Evolutionary conservation across 2,797 vertebrate species (phyloP), one percentile per base, ranked within the genome.

Genomic region (Lindbergichthys nudifrons): DNA sequence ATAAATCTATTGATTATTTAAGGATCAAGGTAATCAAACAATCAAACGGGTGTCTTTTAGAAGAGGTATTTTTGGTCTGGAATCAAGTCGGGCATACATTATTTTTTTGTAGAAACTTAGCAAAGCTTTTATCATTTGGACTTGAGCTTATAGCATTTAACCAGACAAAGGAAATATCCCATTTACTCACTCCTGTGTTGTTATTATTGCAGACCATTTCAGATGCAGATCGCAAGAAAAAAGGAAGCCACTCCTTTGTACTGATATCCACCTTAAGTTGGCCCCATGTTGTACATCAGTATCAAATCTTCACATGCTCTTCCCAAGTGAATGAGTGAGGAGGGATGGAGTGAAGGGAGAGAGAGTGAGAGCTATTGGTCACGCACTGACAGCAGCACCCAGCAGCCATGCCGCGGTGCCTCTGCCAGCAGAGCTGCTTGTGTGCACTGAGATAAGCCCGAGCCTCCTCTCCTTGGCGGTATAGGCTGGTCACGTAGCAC

Each of bases 351-450:
- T 48, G 43, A 58, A 58, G 42, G 15, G 39, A 16, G 63, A 43
- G 57, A 53, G 78, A 60, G 83, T 56, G 66, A 72, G 84, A 86
- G 77, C 71, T 70, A 82, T 87, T 74, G 58, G 86, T 90, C 84
- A 85, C 60, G 73, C 84, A 87, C 79, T 67, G 75, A 76, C 83
- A 86, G 89, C 84, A 78, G 74, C 74, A 86, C 82, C 88, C 81
- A 79, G 77, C 5, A 75, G 87, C 88, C 79, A 78, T 83, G 86
- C 86, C 87, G 78, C 48, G 47, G 46, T 64, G 80, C 80, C 21
- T 69, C 53, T 81, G 89, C 92, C 91, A 91, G 87, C 76, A 65
- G 85, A 83, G 89, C 88, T 82, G 90, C 89, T 88, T 90, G 88
- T 92, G 90, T 84, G 86, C 15, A 15, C 71, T 13, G 78, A 92